Evolutionary conservation across 2,888 invertebrate species (phyloP), one percentile per base, ranked within the genome.

Genomic region (Drosophila testacea): DNA sequence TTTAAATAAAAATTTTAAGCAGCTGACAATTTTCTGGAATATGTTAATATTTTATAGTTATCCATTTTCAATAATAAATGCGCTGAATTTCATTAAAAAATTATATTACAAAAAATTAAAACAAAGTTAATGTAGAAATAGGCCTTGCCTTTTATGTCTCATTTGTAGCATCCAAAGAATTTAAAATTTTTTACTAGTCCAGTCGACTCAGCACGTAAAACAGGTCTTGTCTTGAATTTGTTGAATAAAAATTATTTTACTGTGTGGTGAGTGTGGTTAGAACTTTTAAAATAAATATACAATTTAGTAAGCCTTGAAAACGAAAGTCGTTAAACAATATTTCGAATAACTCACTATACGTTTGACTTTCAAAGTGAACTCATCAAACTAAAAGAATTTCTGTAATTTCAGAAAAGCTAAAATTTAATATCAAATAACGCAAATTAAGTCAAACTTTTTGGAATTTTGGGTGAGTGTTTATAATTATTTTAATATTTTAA

Each of bases 161-260:
- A n/a, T 34, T 48, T 56, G 9, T 11, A 54, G 6, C n/a, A 36
- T 4, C 46, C 6, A 0, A 3, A 4, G 2, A 1, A 42, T 34
- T 6, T 42, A 13, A 4, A 0, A 39, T n/a, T 13, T 46, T 72
- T 1, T 34, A 80, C 41, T 66, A 54, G 28, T 77, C 73, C 81
- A 78, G 78, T 77, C 46, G 78, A 78, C 47, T 73, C 72, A 72
- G 77, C 47, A 77, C 68, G 56, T 79, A 50, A 71, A 71, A 42
- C 71, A 66, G 63, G 63, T 66, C 57, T 77, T 47, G 72, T 73
- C 77, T 77, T 66, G 63, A 78, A 73, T 64, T 78, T 80, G 55
- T 77, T 55, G 6, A 9, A 72, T 16, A 76, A 22, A 62, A 27
- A 42, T 13, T 42, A 59, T 70, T 66, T 63, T 28, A 48, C 50